Conservation (phyloP, 2,797 vertebrate genomes). For the Distichodus sexfasciatus region DNA sequence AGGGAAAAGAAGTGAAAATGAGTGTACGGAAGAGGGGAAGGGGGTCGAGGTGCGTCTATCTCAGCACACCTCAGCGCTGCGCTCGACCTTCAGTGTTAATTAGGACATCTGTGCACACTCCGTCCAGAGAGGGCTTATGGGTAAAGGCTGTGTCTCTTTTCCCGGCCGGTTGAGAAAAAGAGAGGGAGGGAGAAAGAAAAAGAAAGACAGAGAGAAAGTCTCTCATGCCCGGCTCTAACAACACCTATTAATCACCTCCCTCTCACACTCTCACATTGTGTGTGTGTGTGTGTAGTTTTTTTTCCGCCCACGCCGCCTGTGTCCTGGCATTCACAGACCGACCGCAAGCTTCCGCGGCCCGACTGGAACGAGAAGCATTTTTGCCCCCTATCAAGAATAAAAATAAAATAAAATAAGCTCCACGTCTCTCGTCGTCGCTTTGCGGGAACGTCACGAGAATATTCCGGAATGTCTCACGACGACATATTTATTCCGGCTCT, state of each 20-base stretch:
- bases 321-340: conserved; percentile 24
- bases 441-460: neutral
- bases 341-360: conserved; percentile 3
- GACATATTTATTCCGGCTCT: conserved; percentile 34
- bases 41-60: conserved; percentile 2
- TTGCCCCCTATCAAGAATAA: neutral
- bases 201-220: conserved; percentile 12
- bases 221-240: conserved; percentile 38
- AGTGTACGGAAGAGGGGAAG: neutral
- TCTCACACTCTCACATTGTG: conserved; percentile 10
- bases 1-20: neutral
- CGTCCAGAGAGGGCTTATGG: conserved; percentile 32
- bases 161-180: conserved; percentile 10
- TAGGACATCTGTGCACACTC: conserved; percentile 36
- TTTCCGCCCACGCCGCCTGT: conserved; percentile 26
- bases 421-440: no score
- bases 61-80: conserved; percentile 35
- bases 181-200: neutral
- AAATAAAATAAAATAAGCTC: no score
- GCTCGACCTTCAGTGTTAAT: conserved; percentile 44
- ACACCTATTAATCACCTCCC: conserved; percentile 49
- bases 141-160: conserved; percentile 2
- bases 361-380: conserved; percentile 4
- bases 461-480: neutral
- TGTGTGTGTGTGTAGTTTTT: neutral